Percentiles rank a stretch among this genome's conserved stretches.
phyloP scores from a whole-genome alignment of 2,797 vertebrate species.

The Danio tinwini region DNA sequence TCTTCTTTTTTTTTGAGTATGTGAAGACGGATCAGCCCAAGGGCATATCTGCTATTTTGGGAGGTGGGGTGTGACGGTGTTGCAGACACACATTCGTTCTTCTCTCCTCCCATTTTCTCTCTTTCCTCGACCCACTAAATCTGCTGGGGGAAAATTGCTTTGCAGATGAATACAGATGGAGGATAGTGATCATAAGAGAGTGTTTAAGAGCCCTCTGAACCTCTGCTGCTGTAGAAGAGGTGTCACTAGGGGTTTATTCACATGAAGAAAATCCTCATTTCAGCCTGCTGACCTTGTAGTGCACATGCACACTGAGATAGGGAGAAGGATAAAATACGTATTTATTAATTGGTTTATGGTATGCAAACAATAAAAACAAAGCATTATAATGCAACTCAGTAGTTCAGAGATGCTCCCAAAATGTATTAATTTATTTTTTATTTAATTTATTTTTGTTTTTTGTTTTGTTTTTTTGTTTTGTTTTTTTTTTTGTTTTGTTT shows the following conservation, averaged over 20 bases:
- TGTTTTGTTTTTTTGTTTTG: too few species aligned
- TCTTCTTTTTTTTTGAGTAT: constrained; percentile 35
- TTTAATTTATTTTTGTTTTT: too few species aligned
- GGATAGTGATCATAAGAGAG: constrained; percentile 42
- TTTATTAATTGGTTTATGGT: background rate
- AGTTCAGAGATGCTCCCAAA: background rate
- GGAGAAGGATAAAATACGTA: background rate
- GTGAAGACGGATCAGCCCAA: constrained; percentile 49
- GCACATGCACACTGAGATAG: background rate
- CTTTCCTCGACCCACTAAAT: constrained; percentile 10
- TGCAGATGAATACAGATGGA: constrained; percentile 27
- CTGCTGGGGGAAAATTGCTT: constrained; percentile 34
- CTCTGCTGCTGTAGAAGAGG: constrained; percentile 11
- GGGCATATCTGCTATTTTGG: constrained; percentile 54
- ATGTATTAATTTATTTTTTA: too few species aligned
- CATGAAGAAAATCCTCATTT: background rate
- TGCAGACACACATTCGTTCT: constrained; percentile 29
- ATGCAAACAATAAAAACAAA: background rate
- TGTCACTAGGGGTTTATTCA: background rate
- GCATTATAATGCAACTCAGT: background rate
- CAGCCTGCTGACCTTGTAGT: background rate
- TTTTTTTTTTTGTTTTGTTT: too few species aligned
- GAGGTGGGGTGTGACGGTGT: constrained; percentile 20
- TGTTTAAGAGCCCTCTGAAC: constrained; percentile 39
- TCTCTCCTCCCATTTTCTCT: constrained; percentile 20